phyloP scores from a whole-genome alignment of 2,113 vertebrate species.

The Myrmecobius fasciatus region DNA sequence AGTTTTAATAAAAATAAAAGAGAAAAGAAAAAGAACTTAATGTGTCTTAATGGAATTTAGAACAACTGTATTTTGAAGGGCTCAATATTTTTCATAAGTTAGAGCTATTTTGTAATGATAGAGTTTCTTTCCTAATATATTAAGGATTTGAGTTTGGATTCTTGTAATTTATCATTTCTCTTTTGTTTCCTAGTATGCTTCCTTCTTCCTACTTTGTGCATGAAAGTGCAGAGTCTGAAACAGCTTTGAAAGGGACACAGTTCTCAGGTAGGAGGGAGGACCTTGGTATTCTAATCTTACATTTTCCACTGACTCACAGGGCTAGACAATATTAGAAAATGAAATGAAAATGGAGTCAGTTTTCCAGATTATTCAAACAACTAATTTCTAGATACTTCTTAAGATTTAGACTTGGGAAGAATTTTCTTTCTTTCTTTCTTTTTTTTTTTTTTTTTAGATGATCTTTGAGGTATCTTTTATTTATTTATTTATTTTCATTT shows the following conservation, averaged over 20 bases:
- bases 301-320: neutral
- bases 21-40: too few relatives aligned
- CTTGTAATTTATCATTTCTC: neutral
- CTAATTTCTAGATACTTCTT: neutral
- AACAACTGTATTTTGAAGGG: neutral
- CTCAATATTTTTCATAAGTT: neutral
- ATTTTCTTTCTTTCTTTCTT: too few relatives aligned
- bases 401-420: neutral
- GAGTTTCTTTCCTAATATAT: neutral
- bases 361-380: neutral
- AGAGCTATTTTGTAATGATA: neutral
- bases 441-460: too few relatives aligned
- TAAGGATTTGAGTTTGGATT: neutral
- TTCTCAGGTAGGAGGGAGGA: neutral
- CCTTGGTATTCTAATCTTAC: neutral
- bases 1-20: too few relatives aligned
- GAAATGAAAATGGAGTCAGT: neutral
- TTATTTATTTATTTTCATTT: too few relatives aligned
- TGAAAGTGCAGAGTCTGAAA: neutral
- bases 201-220: neutral
- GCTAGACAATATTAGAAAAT: slow-evolving; percentile 3
- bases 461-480: too few relatives aligned
- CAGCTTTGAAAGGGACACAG: neutral
- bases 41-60: neutral
- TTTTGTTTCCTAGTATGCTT: neutral